Percentiles rank a stretch among this genome's conserved stretches.
Conservation (phyloP, 2,888 invertebrate genomes). For the Aspidiotus rigidus region DNA sequence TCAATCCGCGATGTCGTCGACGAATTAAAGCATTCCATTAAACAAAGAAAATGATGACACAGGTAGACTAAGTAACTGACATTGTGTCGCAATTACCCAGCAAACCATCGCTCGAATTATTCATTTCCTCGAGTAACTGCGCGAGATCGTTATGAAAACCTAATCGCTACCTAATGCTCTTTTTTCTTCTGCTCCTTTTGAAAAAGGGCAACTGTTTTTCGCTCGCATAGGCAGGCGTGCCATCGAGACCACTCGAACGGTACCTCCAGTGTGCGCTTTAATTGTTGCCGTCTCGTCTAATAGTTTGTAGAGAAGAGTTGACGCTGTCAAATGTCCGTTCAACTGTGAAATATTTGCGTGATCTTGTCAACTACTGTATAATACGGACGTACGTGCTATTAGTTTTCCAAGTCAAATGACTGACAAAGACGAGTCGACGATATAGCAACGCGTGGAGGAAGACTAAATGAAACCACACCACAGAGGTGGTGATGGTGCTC, state of each 20-base stretch:
- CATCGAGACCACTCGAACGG: constrained; percentile 4
- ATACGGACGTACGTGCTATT: background rate
- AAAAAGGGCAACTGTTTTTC: background rate
- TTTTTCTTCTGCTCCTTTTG: background rate
- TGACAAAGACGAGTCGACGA: background rate
- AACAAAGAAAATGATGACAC: constrained; percentile 27
- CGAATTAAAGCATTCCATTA: constrained; percentile 32
- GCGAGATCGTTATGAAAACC: constrained; percentile 24
- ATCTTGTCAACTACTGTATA: background rate
- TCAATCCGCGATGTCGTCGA: constrained; percentile 30
- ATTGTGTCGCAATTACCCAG: constrained; percentile 10
- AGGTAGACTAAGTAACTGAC: constrained; percentile 13
- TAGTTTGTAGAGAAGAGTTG: background rate
- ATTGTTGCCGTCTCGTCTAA: background rate
- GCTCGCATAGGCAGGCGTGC: background rate
- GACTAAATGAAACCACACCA: too few species aligned
- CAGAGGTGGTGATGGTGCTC: too few species aligned
- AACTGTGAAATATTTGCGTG: constrained; percentile 4
- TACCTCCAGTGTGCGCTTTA: background rate
- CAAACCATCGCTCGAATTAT: constrained; percentile 14
- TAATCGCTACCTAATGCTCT: constrained; percentile 24
- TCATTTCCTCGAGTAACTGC: constrained; percentile 10
- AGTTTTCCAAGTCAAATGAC: background rate
- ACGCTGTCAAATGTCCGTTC: constrained; percentile 2
- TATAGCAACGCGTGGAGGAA: too few species aligned